phyloP scores from a whole-genome alignment of 2,888 invertebrate genomes.

The Chesias legatella region DNA sequence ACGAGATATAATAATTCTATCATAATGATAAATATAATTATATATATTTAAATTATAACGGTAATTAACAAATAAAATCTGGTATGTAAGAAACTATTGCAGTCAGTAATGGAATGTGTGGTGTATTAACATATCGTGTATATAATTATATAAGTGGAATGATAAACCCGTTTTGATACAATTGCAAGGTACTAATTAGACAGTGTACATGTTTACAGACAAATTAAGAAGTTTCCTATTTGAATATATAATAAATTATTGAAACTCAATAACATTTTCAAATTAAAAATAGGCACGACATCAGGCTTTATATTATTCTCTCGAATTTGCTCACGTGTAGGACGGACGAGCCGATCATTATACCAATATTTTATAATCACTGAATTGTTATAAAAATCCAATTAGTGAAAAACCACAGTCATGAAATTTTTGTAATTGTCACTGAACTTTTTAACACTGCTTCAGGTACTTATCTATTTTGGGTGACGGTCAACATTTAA shows the following conservation, averaged over 20 bases:
- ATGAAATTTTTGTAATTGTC: no score
- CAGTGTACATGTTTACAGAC: background rate
- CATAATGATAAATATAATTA: constrained; percentile 14
- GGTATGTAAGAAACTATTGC: constrained; percentile 60
- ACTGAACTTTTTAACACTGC: background rate
- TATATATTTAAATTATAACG: constrained; percentile 25
- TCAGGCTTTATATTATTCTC: constrained; percentile 58
- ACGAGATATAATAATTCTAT: constrained; percentile 21
- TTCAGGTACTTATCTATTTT: constrained; percentile 44
- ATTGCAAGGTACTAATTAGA: constrained; percentile 6
- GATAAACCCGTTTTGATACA: constrained; percentile 45
- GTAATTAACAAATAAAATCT: constrained; percentile 42
- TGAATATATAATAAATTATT: constrained; percentile 24
- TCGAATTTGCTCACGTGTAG: constrained; percentile 40
- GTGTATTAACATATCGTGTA: constrained; percentile 17
- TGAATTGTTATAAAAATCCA: no score
- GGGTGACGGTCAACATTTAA: constrained; percentile 47
- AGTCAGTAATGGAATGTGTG: constrained; percentile 42
- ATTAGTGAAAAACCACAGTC: no score
- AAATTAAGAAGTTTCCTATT: background rate
- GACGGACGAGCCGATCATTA: constrained; percentile 64
- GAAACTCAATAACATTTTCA: constrained; percentile 44
- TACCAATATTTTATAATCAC: constrained; percentile 5
- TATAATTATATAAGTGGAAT: constrained; percentile 47
- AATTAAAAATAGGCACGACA: constrained; percentile 65